A percentile compares a stretch with the other conserved stretches of the same genome.
These are phyloP conservation scores for Athetis lepigone DNA, from an alignment of 2,888 invertebrate genomes.

Conservation along the genomic window DNA sequence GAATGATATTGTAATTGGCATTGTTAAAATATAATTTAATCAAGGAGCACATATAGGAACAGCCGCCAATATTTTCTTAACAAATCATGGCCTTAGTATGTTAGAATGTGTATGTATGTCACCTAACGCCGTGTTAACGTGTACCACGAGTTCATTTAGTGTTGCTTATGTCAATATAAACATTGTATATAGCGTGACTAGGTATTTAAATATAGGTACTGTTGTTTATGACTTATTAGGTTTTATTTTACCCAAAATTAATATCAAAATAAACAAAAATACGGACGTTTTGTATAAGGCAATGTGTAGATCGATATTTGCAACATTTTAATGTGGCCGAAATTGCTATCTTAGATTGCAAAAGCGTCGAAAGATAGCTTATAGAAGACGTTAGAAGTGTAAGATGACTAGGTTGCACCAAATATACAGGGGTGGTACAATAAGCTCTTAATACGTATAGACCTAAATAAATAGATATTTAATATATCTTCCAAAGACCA, in stretches of 20 bases:
- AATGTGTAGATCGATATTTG: no score
- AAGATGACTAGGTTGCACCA: constrained; percentile 17
- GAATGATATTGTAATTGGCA: not conserved
- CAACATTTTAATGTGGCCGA: no score
- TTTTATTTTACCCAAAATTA: constrained; percentile 7
- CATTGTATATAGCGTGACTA: constrained; percentile 51
- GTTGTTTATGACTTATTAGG: constrained; percentile 3
- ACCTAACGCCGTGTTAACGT: constrained; percentile 32
- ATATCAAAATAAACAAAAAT: constrained; percentile 11
- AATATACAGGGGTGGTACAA: constrained; percentile 37
- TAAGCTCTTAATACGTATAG: constrained; percentile 27
- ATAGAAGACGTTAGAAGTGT: not conserved
- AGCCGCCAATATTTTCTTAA: not conserved
- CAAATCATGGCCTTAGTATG: constrained; percentile 35
- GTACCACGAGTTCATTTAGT: constrained; percentile 27
- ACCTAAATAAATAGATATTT: constrained; percentile 15
- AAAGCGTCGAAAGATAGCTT: no score
- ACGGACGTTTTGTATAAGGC: not conserved
- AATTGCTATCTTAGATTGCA: no score
- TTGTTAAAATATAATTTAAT: constrained; percentile 18
- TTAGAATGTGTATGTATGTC: constrained; percentile 34
- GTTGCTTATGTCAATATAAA: constrained; percentile 47
- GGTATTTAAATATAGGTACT: constrained; percentile 36
- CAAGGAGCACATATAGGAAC: not conserved
- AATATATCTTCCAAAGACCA: constrained; percentile 47